A percentile compares a stretch with the other conserved stretches of the same genome.
These are phyloP conservation scores for Calephelis nemesis DNA, from an alignment of 1,140 invertebrate genomes.

Conservation along the genomic window DNA sequence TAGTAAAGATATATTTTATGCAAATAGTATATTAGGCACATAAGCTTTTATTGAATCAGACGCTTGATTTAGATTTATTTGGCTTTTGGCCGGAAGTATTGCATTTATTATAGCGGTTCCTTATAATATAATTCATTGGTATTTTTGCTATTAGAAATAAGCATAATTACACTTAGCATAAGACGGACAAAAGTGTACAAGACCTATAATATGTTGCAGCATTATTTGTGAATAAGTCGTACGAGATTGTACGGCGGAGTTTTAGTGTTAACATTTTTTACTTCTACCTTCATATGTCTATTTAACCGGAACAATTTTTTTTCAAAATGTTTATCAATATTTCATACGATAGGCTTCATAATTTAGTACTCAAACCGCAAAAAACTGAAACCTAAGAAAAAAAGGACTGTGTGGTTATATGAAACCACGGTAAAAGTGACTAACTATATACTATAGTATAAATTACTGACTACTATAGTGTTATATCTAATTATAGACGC, in stretches of 20 bases:
- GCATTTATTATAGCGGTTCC: conserved; percentile 63
- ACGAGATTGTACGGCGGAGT: background rate
- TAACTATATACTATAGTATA: no score
- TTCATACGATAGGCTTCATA: no score
- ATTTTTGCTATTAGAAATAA: conserved; percentile 48
- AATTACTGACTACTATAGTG: no score
- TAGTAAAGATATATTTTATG: conserved; percentile 26
- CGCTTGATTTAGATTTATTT: conserved; percentile 26
- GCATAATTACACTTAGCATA: conserved; percentile 21
- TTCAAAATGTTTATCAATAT: no score
- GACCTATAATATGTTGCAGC: conserved; percentile 12
- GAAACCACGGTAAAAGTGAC: no score
- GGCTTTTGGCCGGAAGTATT: conserved; percentile 44
- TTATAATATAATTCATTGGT: conserved; percentile 42
- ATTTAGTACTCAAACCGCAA: no score
- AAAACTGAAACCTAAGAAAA: no score
- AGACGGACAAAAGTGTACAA: conserved; percentile 9
- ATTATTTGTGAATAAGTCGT: conserved; percentile 14
- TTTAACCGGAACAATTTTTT: background rate
- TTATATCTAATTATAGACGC: no score
- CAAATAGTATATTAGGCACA: conserved; percentile 20
- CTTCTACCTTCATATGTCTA: no score
- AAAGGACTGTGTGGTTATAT: no score
- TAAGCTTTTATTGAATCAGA: conserved; percentile 25
- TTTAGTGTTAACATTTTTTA: background rate